Conservation (phyloP, 2,113 vertebrate species). For the Hemicordylus capensis region DNA sequence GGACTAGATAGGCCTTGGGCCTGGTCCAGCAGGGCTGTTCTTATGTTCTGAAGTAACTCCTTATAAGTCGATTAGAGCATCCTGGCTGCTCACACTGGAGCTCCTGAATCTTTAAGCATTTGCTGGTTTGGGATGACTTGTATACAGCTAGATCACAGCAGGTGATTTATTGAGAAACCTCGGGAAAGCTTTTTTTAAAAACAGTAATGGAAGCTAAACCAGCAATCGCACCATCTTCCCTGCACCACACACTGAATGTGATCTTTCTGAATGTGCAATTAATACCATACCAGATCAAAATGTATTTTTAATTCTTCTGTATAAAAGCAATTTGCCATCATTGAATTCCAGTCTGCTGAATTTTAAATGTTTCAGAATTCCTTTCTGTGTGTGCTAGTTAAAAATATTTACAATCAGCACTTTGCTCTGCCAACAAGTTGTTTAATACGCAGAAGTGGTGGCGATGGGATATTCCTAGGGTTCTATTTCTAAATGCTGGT, state of each 20-base stretch:
- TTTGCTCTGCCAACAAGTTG: background rate
- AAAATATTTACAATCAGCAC: constrained; percentile 17
- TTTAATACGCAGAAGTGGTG: constrained; percentile 11
- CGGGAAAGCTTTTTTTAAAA: background rate
- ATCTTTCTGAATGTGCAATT: background rate
- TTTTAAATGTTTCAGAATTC: constrained; percentile 7
- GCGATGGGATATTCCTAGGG: constrained; percentile 11
- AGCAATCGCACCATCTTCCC: too few species aligned
- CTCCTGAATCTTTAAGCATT: background rate
- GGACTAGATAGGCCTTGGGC: too few species aligned
- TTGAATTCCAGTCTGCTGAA: constrained; percentile 28
- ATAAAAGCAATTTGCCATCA: background rate
- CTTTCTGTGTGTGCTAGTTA: constrained; percentile 8
- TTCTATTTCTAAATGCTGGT: background rate
- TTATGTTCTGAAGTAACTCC: too few species aligned
- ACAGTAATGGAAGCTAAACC: background rate
- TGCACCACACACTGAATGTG: background rate
- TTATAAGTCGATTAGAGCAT: background rate
- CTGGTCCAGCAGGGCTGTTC: too few species aligned
- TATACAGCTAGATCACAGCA: background rate
- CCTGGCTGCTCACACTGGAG: background rate
- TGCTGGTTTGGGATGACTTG: background rate
- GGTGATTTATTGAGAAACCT: background rate
- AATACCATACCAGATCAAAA: background rate
- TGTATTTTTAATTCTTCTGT: constrained; percentile 8